phyloP scores from a whole-genome alignment of 2,797 vertebrate genomes.

The Silurus aristotelis region DNA sequence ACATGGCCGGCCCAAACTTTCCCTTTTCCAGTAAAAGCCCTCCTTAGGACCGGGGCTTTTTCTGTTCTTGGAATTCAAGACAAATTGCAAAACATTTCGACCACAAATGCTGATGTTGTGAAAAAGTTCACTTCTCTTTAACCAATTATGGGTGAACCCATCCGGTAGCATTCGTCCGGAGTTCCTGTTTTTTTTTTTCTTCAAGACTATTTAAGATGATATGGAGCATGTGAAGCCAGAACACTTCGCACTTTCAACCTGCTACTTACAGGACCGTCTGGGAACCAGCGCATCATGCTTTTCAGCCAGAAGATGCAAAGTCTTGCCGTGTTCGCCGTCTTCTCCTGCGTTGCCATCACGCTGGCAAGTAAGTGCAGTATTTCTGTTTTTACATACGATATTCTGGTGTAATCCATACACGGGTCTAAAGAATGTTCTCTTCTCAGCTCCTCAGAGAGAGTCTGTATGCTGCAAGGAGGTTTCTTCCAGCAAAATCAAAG shows the following conservation, averaged over 20 bases:
- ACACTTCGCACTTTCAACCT: background rate
- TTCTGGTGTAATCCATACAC: background rate
- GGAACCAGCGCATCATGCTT: slow-evolving; percentile 51
- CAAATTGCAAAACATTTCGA: slow-evolving; percentile 22
- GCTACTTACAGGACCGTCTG: slow-evolving; percentile 11
- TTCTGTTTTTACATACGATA: background rate
- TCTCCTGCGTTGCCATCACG: slow-evolving; percentile 42
- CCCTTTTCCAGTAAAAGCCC: slow-evolving; percentile 21
- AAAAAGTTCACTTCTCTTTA: slow-evolving; percentile 22
- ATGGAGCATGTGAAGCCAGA: background rate
- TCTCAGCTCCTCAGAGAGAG: slow-evolving; percentile 47
- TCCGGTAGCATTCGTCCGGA: background rate
- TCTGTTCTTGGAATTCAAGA: background rate
- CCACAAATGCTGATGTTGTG: slow-evolving; percentile 1
- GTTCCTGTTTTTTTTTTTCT: slow-evolving; percentile 56
- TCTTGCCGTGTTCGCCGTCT: slow-evolving; percentile 53
- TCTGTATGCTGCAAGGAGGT: slow-evolving; percentile 62
- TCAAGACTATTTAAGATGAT: slow-evolving; percentile 53
- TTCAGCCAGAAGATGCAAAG: slow-evolving; percentile 53
- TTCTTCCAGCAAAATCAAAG: slow-evolving; percentile 49
- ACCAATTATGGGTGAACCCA: slow-evolving; percentile 42
- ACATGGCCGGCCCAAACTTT: slow-evolving; percentile 20
- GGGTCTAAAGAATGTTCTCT: background rate
- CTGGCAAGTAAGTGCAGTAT: slow-evolving; percentile 59
- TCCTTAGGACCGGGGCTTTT: rapidly evolving